Base-by-base conservation (phyloP, 2,797 vertebrate genomes). In the Anguilla obscura region DNA sequence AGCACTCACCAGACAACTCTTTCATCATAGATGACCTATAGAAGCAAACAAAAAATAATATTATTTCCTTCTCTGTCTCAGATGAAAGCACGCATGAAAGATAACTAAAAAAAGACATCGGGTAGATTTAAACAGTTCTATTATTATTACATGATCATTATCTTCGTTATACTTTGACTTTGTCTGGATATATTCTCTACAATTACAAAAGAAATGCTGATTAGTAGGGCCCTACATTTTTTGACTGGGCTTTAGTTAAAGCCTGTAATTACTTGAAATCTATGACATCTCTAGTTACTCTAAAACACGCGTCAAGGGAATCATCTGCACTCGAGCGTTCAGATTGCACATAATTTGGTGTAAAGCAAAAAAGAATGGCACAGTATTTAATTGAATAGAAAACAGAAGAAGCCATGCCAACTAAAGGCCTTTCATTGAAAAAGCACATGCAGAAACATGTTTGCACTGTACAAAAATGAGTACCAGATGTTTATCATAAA, bases 11-110 rank as follows among this genome's bases (percentile, higher is more conserved):
- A 97, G 86, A 95, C 36, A 33, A 97, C 96, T 86, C 94, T 95
- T 89, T 96, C 96, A 91, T 97, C 96, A 89, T 96, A 96, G 92
- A 97, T 97, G 50, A 97, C 94, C 96, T 97, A 91, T 21, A 93
- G 52, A 93, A 89, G 85, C 52, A 90, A 91, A 56, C 80, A 91
- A 10, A 86, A 10, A 83, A 10, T 45, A 0, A 50, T 82, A 21
- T 21, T 4, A 8, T 40, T 40, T 40, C 74, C 18, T 14, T 80
- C 86, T 33, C 54, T 54, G 48, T 85, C 50, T 87, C 36, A 88
- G 40, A 12, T 84, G 3, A 56, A 88, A 84, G 86, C 66, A 27
- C 45, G 24, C 54, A 48, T 12, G 85, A 7, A 6, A 63, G 18
- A 16, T 18, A 86, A 16, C 60, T 4, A 66, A 24, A 18, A 48